These are phyloP conservation scores for Drosophila mettleri DNA, from an alignment of 2,888 invertebrate genomes.

Conservation along the genomic window DNA sequence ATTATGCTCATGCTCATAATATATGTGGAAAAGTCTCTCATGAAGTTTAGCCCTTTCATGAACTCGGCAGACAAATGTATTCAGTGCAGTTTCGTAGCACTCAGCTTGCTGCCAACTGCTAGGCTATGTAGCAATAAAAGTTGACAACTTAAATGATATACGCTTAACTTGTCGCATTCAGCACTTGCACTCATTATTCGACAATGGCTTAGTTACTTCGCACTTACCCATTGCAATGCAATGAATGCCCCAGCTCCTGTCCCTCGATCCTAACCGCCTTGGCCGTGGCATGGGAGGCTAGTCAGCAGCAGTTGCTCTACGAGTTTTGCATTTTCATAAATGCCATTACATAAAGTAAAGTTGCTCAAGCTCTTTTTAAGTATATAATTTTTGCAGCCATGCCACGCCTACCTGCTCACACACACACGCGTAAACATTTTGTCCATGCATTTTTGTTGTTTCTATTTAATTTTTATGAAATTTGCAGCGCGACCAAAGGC, in stretches of 20 bases:
- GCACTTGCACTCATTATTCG: slow-evolving; percentile 43
- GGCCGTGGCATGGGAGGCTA: not conserved
- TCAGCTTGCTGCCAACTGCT: slow-evolving; percentile 3
- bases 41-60: not conserved
- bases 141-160: slow-evolving; percentile 42
- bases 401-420: slow-evolving; percentile 40
- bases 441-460: slow-evolving; percentile 53
- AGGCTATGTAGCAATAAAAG: slow-evolving; percentile 28
- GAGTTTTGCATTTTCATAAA: slow-evolving; percentile 78
- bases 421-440: slow-evolving; percentile 35
- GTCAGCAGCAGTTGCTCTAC: slow-evolving; percentile 5
- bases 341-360: slow-evolving; percentile 75
- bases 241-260: no score
- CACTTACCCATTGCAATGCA: slow-evolving; percentile 11
- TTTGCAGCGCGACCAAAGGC: slow-evolving; percentile 75
- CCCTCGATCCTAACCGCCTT: not conserved
- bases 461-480: slow-evolving; percentile 81
- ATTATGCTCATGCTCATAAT: not conserved
- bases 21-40: not conserved
- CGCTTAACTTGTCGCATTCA: slow-evolving; percentile 43
- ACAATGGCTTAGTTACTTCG: slow-evolving; percentile 32
- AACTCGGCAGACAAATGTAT: slow-evolving; percentile 1
- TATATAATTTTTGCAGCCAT: slow-evolving; percentile 64
- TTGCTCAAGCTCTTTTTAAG: slow-evolving; percentile 79
- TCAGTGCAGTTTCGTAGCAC: slow-evolving; percentile 14